Conservation (phyloP, 2,888 invertebrate genomes). For the Glaucopsyche alexis region DNA sequence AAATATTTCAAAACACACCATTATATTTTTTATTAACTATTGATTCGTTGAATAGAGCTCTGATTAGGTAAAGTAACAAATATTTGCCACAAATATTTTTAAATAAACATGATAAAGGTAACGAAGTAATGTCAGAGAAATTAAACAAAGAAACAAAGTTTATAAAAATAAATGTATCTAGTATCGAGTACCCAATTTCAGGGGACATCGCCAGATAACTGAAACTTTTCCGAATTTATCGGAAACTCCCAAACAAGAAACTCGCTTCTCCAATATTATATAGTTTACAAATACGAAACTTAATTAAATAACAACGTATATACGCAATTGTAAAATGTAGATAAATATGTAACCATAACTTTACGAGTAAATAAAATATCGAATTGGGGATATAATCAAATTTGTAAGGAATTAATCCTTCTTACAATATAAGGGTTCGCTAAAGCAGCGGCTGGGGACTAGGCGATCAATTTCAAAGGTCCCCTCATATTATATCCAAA, state of each 20-base stretch:
- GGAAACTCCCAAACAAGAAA: slow-evolving; percentile 5
- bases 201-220: slow-evolving; percentile 1
- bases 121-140: neutral
- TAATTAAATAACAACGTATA: neutral
- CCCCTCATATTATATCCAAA: slow-evolving; percentile 74
- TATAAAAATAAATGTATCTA: neutral
- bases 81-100: neutral
- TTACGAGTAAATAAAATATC: slow-evolving; percentile 37
- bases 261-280: neutral
- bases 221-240: neutral
- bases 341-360: slow-evolving; percentile 2
- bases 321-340: neutral
- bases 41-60: no score
- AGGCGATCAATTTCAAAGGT: slow-evolving; percentile 76
- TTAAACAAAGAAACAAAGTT: neutral
- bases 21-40: neutral
- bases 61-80: neutral
- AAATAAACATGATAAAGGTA: neutral
- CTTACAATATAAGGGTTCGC: slow-evolving; percentile 61
- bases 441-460: slow-evolving; percentile 72
- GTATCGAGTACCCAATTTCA: neutral
- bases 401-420: slow-evolving; percentile 70
- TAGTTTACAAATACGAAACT: neutral
- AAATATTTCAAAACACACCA: neutral
- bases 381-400: slow-evolving; percentile 59